Conservation (phyloP, 2,888 invertebrate species). For the Mythimna impura region DNA sequence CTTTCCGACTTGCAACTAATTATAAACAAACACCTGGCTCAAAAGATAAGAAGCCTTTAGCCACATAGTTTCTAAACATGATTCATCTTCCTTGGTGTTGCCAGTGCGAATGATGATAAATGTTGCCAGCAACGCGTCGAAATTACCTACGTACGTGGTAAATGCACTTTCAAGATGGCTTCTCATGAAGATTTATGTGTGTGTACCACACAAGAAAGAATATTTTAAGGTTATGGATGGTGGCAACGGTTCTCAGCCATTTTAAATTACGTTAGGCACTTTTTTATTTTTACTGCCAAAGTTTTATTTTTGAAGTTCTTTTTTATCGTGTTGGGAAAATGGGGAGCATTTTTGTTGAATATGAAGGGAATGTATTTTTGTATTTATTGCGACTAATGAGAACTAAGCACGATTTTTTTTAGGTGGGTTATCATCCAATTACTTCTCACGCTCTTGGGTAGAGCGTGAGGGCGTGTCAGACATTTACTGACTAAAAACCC, state of each 20-base stretch:
- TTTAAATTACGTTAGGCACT: constrained; percentile 59
- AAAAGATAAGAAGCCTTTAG: constrained; percentile 42
- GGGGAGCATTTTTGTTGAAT: constrained; percentile 16
- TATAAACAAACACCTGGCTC: constrained; percentile 32
- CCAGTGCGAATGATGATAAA: constrained; percentile 74
- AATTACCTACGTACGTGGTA: constrained; percentile 72
- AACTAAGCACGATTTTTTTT: too few relatives aligned
- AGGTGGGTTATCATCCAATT: too few relatives aligned
- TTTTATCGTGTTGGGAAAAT: constrained; percentile 38
- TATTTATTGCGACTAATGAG: constrained; percentile 16
- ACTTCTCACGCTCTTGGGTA: too few relatives aligned
- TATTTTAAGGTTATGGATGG: constrained; percentile 66
- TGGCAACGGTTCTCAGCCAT: constrained; percentile 51
- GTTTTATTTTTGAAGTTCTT: constrained; percentile 54
- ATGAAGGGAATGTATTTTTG: constrained; percentile 5
- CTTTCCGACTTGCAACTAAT: constrained; percentile 18
- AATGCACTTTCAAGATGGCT: constrained; percentile 76
- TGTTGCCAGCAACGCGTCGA: constrained; percentile 69
- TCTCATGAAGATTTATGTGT: constrained; percentile 71
- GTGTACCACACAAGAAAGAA: constrained; percentile 61
- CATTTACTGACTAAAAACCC: too few relatives aligned
- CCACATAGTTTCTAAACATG: constrained; percentile 55
- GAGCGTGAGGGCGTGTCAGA: too few relatives aligned
- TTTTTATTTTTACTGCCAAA: constrained; percentile 53
- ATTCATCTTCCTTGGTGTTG: constrained; percentile 67